phyloP scores from a whole-genome alignment of 2,888 invertebrate species.

The Eristalinus aeneus region DNA sequence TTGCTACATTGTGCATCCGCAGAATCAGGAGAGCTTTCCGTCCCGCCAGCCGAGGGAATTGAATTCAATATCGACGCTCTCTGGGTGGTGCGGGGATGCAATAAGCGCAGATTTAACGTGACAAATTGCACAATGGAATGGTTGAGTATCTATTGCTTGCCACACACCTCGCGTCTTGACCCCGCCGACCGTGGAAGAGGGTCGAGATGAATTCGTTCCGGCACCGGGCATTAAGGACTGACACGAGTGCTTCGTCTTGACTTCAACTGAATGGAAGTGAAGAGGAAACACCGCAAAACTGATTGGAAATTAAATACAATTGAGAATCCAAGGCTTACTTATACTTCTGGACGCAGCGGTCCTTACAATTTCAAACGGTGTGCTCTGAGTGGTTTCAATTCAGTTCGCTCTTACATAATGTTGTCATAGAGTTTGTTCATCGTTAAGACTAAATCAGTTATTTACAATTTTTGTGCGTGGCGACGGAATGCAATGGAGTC shows the following conservation, averaged over 20 bases:
- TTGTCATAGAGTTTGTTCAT: conserved; percentile 20
- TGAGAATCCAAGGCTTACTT: not conserved
- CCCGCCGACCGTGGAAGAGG: conserved; percentile 6
- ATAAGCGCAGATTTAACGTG: not conserved
- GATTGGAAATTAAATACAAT: not conserved
- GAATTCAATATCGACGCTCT: not conserved
- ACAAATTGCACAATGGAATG: conserved; percentile 27
- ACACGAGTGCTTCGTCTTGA: not conserved
- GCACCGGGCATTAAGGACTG: not conserved
- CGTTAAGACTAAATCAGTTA: conserved; percentile 33
- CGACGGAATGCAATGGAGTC: conserved; percentile 10
- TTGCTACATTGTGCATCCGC: too few species aligned
- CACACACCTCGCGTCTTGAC: not conserved
- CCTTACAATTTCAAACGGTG: not conserved
- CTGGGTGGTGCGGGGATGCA: not conserved
- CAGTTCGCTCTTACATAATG: conserved; percentile 12
- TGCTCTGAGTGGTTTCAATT: conserved; percentile 15
- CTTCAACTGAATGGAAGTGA: not conserved
- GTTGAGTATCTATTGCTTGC: conserved; percentile 18
- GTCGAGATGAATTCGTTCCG: conserved; percentile 22
- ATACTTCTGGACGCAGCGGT: not conserved
- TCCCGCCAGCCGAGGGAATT: not conserved
- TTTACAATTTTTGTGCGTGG: conserved; percentile 42
- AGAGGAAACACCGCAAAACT: not conserved
- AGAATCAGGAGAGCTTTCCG: not conserved